These are phyloP conservation scores for Molossus molossus DNA, from an alignment of 2,797 vertebrate genomes.

Conservation along the genomic window DNA sequence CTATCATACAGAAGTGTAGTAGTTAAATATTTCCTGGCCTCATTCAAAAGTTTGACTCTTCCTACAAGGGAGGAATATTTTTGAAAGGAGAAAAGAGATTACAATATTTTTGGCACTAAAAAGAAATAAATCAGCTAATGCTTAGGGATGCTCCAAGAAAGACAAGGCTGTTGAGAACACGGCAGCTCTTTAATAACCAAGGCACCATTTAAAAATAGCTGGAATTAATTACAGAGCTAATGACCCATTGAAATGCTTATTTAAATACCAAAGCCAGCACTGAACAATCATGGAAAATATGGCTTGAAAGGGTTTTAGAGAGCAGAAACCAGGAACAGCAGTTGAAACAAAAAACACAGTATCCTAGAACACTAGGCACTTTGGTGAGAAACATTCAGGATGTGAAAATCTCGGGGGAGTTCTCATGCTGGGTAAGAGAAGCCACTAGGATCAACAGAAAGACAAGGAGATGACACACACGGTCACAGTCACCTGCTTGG, in stretches of 20 bases:
- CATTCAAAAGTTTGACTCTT: conserved; percentile 63
- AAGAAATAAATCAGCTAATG: conserved; percentile 39
- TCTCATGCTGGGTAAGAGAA: conserved; percentile 61
- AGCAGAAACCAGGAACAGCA: conserved; percentile 71
- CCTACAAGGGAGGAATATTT: conserved; percentile 49
- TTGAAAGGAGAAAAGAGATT: conserved; percentile 61
- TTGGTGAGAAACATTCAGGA: conserved; percentile 62
- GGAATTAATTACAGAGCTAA: conserved; percentile 85
- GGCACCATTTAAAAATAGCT: conserved; percentile 83
- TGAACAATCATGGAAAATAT: conserved; percentile 80
- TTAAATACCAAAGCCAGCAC: conserved; percentile 83
- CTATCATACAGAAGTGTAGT: not conserved
- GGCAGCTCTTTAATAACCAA: conserved; percentile 76
- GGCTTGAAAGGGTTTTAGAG: conserved; percentile 77
- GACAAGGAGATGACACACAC: conserved; percentile 42
- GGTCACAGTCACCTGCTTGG: conserved; percentile 55
- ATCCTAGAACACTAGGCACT: conserved; percentile 68
- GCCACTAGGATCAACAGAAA: conserved; percentile 48
- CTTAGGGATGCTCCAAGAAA: conserved; percentile 71
- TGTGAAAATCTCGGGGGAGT: conserved; percentile 68
- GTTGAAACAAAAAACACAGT: conserved; percentile 72
- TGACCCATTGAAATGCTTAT: conserved; percentile 84
- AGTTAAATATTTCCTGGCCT: conserved; percentile 51
- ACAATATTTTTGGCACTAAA: conserved; percentile 62
- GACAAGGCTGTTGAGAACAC: conserved; percentile 72